Evolutionary conservation across 1,140 invertebrate species (phyloP).

Genomic region (Tetragnatha versicolor): DNA sequence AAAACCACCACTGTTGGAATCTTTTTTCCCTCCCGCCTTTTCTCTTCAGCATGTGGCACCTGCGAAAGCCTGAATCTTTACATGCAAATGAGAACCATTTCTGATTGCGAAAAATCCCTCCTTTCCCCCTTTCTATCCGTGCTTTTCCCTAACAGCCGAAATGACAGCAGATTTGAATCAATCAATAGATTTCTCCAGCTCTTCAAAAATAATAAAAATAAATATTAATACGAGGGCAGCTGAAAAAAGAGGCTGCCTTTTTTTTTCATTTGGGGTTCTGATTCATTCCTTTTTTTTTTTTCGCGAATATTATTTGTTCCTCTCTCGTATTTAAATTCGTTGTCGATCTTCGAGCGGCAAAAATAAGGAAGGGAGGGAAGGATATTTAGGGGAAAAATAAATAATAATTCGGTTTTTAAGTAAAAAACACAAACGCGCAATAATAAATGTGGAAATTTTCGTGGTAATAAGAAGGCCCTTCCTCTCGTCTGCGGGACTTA

Average conservation of each 20-base stretch:
- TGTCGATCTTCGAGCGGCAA: not conserved
- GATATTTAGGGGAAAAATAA: conserved; percentile 21
- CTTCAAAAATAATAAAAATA: conserved; percentile 43
- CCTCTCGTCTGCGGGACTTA: conserved; percentile 31
- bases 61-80: conserved; percentile 34
- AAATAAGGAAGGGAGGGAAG: not conserved
- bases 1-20: no score
- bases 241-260: conserved; percentile 12
- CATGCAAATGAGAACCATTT: conserved; percentile 48
- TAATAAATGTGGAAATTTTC: conserved; percentile 27
- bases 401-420: conserved; percentile 23
- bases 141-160: conserved; percentile 39
- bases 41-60: conserved; percentile 27
- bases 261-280: not conserved
- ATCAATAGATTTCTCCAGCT: conserved; percentile 44
- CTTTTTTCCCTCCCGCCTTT: not conserved
- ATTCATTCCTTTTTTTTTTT: not conserved
- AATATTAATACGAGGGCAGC: conserved; percentile 3
- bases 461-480: conserved; percentile 25
- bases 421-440: not conserved
- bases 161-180: conserved; percentile 54
- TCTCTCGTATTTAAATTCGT: conserved; percentile 46
- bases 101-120: conserved; percentile 47
- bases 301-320: conserved; percentile 36
- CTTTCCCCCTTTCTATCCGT: conserved; percentile 12